Evolutionary conservation across 2,797 vertebrate genomes (phyloP).

Genomic region (Peromyscus melanophrys): DNA sequence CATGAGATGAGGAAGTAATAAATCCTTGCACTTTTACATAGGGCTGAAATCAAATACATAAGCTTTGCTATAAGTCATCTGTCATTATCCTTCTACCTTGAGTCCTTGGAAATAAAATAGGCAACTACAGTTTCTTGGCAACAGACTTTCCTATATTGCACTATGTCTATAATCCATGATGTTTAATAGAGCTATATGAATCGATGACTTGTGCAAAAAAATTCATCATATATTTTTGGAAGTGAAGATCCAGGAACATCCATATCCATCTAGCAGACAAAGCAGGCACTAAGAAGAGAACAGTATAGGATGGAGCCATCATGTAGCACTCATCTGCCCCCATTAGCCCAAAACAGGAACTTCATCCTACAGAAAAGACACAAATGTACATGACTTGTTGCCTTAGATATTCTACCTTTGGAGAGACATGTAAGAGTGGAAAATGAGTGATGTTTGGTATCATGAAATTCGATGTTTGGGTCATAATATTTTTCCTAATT

Average conservation of each 20-base stretch:
- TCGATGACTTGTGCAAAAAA: conserved; percentile 28
- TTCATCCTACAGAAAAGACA: background rate
- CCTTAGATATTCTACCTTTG: background rate
- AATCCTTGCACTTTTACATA: background rate
- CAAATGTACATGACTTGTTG: background rate
- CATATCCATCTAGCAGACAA: background rate
- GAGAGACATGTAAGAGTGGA: background rate
- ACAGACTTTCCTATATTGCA: background rate
- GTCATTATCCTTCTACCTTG: background rate
- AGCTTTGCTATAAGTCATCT: background rate
- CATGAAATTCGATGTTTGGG: background rate
- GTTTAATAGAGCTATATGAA: background rate
- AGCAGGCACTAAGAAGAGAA: background rate
- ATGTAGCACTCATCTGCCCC: background rate
- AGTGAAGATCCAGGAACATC: background rate
- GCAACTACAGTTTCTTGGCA: background rate
- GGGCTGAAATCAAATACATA: background rate
- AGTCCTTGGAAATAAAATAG: background rate
- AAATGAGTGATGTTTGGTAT: conserved; percentile 28
- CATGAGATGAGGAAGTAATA: background rate
- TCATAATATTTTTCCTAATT: background rate
- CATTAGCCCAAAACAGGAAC: background rate
- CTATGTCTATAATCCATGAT: background rate
- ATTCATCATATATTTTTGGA: conserved; percentile 16
- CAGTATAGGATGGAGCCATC: background rate